Conservation (phyloP, 2,113 vertebrate genomes). For the Crotalus horridus region DNA sequence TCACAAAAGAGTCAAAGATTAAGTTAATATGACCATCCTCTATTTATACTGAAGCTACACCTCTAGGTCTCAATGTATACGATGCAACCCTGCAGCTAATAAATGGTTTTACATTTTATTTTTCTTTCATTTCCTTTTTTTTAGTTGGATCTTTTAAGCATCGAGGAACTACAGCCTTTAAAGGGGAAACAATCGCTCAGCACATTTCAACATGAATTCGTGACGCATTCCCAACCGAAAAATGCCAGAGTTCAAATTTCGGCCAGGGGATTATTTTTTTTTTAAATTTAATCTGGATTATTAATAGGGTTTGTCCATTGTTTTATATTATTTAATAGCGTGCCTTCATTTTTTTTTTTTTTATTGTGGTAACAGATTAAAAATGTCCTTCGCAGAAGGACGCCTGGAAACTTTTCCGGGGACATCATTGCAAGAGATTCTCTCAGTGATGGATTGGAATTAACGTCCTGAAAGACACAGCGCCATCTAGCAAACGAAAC, state of each 20-base stretch:
- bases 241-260: not conserved
- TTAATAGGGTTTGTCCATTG: not conserved
- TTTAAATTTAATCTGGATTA: not conserved
- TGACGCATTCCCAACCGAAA: not conserved
- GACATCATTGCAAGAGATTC: slow-evolving; percentile 33
- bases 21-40: not conserved
- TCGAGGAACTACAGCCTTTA: not conserved
- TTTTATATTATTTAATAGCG: not conserved
- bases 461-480: slow-evolving; percentile 81
- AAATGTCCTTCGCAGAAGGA: not conserved
- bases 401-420: not conserved
- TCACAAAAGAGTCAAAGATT: not conserved
- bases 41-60: not conserved
- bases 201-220: slow-evolving; percentile 9
- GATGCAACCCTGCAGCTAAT: slow-evolving; percentile 8
- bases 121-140: not conserved
- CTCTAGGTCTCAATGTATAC: not conserved
- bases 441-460: slow-evolving; percentile 36
- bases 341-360: not conserved
- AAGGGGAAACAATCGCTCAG: not conserved
- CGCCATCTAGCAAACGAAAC: slow-evolving; percentile 93
- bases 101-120: slow-evolving; percentile 5
- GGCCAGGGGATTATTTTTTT: not conserved
- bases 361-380: not conserved
- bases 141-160: slow-evolving; percentile 28